Evolutionary conservation across 2,888 invertebrate genomes (phyloP).

Genomic region (Eristalis intricaria): DNA sequence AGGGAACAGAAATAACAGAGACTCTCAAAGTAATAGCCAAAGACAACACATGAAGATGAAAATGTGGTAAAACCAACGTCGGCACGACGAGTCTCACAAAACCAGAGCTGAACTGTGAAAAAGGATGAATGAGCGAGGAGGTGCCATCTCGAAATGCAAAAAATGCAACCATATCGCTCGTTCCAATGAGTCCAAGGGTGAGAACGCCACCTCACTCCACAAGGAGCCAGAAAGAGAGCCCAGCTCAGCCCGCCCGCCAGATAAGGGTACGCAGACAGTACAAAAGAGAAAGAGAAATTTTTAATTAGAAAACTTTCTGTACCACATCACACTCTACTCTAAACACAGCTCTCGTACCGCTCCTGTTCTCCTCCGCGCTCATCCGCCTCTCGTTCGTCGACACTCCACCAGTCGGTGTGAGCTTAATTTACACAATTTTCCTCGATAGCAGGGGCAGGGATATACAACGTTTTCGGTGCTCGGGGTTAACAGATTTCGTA

Average conservation of each 20-base stretch:
- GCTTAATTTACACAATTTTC: conserved; percentile 65
- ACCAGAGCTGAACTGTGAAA: not conserved
- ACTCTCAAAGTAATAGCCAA: not conserved
- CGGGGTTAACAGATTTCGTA: conserved; percentile 50
- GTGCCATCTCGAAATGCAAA: not conserved
- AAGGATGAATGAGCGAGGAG: not conserved
- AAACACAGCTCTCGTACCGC: conserved; percentile 19
- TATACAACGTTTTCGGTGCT: conserved; percentile 15
- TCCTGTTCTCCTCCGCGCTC: not conserved
- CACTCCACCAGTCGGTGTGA: conserved; percentile 13
- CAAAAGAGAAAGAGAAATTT: conserved; percentile 40
- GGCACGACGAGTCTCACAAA: not conserved
- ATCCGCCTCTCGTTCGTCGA: not conserved
- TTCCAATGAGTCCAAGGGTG: conserved; percentile 27
- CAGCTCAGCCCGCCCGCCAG: not conserved
- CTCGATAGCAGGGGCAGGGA: conserved; percentile 9
- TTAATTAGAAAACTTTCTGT: conserved; percentile 70
- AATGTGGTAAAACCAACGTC: not conserved
- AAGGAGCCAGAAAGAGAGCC: not conserved
- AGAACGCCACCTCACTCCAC: not conserved
- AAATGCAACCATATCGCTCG: not conserved
- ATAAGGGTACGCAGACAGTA: conserved; percentile 44
- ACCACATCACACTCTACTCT: conserved; percentile 54
- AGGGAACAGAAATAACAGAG: no score
- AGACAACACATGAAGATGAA: not conserved